Evolutionary conservation across 2,888 invertebrate species (phyloP), one percentile per base, ranked within the genome.

Genomic region (Periphyllus acericola): DNA sequence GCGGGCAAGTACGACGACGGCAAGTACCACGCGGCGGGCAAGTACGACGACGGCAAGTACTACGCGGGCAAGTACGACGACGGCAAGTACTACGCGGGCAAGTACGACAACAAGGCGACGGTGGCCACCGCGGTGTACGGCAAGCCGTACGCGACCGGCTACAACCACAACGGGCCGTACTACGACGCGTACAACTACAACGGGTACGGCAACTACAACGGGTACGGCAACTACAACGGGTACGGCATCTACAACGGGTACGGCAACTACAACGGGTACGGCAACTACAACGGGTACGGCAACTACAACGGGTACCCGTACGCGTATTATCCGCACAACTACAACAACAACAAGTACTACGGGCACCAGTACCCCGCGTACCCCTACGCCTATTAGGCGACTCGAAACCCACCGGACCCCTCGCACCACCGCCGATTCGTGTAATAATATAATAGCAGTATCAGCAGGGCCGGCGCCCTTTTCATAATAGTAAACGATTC

Each of bases 21-120:
- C 80, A 89, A 89, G 66, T 90, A 90, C 89, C 89, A 89, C 79
- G 89, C 89, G 60, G 89, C 89, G 60, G 89, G 89, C 79, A 89
- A 89, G 80, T 90, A 90, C 89, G 89, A 89, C 36, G 80, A 74
- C 25, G 72, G 83, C 52, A 83, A 84, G 46, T 32, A 29, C 36
- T 29, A 40, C 75, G 55, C 74, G 36, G 32, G 29, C 60, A 40
- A 89, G 79, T 84, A 89, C 75, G 87, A 89, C 66, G 83, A 89
- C 87, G 85, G 89, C 84, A 89, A 89, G 68, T 90, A 90, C 89
- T 89, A 89, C 79, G 89, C 89, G 32, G 90, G 89, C 74, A 90
- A 90, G 83, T 90, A 90, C 88, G 89, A 89, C 40, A 82, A 81
- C 40, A 84, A 82, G 36, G 71, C 55, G 14, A 46, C 86, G 32